phyloP scores from a whole-genome alignment of 2,797 vertebrate genomes.

The Phrynocephalus guinanensis region DNA sequence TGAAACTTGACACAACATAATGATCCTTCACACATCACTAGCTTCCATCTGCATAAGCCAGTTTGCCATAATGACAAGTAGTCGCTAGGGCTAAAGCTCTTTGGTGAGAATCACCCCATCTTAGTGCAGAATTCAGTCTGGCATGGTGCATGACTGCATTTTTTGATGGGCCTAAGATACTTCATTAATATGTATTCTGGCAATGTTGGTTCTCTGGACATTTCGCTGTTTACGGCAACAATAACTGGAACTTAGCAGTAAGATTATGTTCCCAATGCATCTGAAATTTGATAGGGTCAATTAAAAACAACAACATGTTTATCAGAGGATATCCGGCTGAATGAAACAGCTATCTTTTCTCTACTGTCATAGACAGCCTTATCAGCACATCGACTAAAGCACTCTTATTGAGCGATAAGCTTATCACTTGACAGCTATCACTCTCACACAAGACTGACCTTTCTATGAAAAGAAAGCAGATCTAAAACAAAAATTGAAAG shows the following conservation, averaged over 20 bases:
- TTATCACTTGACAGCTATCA: slow-evolving; percentile 1
- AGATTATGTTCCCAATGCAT: neutral
- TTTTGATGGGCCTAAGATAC: neutral
- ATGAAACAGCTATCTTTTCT: neutral
- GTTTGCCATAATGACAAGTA: slow-evolving; percentile 30
- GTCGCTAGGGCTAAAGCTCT: slow-evolving; percentile 22
- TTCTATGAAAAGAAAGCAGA: neutral
- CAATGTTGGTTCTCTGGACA: neutral
- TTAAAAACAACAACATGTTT: accelerated
- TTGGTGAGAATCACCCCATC: neutral
- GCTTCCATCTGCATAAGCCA: slow-evolving; percentile 47
- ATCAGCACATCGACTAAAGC: slow-evolving; percentile 10
- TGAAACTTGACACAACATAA: slow-evolving; percentile 73
- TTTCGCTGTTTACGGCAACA: neutral
- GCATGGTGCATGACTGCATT: neutral
- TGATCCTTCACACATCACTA: slow-evolving; percentile 60
- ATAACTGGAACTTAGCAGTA: neutral
- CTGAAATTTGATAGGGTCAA: accelerated
- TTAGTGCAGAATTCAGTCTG: neutral
- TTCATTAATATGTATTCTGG: slow-evolving; percentile 6
- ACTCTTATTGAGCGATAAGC: slow-evolving; percentile 8
- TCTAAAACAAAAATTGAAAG: neutral
- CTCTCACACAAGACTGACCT: neutral
- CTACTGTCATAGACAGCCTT: neutral
- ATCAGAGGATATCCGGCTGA: slow-evolving; percentile 6